Conservation (phyloP, 2,113 vertebrate genomes). For the Jacana jacana region DNA sequence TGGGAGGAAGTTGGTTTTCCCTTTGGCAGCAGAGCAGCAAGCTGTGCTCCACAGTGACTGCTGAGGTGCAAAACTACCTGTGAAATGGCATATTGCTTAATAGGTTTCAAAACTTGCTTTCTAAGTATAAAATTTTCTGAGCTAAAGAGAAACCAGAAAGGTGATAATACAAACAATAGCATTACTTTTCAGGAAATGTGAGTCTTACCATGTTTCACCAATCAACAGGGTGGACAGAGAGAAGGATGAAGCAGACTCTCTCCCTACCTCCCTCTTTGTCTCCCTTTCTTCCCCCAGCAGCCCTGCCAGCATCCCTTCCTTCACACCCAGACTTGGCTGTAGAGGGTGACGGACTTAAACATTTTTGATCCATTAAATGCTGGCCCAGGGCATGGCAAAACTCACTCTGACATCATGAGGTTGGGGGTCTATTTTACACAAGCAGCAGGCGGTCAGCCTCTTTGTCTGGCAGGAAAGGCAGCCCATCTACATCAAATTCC, state of each 20-base stretch:
- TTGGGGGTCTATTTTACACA: conserved; percentile 13
- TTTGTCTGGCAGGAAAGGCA: conserved; percentile 24
- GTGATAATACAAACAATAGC: neutral
- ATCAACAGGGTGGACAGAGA: neutral
- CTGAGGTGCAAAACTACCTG: neutral
- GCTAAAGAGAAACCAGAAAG: neutral
- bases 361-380: conserved; percentile 13
- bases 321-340: neutral
- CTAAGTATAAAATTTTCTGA: neutral
- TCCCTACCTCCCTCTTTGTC: neutral
- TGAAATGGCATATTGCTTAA: neutral
- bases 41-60: neutral
- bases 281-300: neutral
- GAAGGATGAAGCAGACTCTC: neutral
- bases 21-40: neutral
- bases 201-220: neutral
- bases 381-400: neutral
- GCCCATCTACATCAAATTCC: conserved; percentile 33
- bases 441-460: neutral
- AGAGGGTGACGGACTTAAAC: neutral
- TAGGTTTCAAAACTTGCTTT: neutral
- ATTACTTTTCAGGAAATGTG: neutral
- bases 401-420: neutral
- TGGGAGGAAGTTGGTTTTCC: neutral
- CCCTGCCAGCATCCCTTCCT: neutral